Evolutionary conservation across 2,888 invertebrate species (phyloP).

Genomic region (Itoplectis maculator): DNA sequence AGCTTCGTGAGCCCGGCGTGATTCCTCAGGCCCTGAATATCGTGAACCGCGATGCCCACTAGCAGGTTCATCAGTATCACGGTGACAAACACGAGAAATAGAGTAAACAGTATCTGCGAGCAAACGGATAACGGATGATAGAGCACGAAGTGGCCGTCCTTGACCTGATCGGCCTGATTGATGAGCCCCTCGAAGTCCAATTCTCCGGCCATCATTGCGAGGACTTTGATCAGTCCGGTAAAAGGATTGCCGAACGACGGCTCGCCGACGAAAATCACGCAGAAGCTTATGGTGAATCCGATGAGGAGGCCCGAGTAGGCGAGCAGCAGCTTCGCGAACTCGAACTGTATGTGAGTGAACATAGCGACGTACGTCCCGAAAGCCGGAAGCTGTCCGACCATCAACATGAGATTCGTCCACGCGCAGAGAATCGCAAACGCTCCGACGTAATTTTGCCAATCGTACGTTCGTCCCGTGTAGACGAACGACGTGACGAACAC

Average conservation of each 20-base stretch:
- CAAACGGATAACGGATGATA: conserved; percentile 82
- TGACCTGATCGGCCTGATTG: conserved; percentile 76
- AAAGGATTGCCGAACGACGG: conserved; percentile 82
- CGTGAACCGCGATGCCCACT: conserved; percentile 84
- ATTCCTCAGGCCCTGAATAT: conserved; percentile 84
- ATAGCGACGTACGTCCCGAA: conserved; percentile 85
- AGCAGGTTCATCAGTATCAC: conserved; percentile 84
- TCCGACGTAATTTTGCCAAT: conserved; percentile 83
- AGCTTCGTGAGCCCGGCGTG: conserved; percentile 85
- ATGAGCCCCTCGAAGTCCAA: conserved; percentile 82
- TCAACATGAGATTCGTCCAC: conserved; percentile 84
- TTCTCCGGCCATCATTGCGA: conserved; percentile 84
- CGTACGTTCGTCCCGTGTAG: conserved; percentile 81
- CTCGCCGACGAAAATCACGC: conserved; percentile 83
- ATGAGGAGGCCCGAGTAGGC: conserved; percentile 84
- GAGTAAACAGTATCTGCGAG: conserved; percentile 82
- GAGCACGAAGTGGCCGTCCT: conserved; percentile 78
- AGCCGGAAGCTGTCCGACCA: conserved; percentile 85
- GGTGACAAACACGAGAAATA: conserved; percentile 83
- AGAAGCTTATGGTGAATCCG: conserved; percentile 84
- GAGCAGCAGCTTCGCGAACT: conserved; percentile 83
- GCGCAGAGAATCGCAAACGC: conserved; percentile 84
- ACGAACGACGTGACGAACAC: conserved; percentile 82
- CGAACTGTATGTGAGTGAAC: conserved; percentile 84
- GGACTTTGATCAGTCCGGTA: conserved; percentile 82